These are phyloP conservation scores for Leptocoma aspasia DNA, from an alignment of 2,113 vertebrate species.

Conservation along the genomic window DNA sequence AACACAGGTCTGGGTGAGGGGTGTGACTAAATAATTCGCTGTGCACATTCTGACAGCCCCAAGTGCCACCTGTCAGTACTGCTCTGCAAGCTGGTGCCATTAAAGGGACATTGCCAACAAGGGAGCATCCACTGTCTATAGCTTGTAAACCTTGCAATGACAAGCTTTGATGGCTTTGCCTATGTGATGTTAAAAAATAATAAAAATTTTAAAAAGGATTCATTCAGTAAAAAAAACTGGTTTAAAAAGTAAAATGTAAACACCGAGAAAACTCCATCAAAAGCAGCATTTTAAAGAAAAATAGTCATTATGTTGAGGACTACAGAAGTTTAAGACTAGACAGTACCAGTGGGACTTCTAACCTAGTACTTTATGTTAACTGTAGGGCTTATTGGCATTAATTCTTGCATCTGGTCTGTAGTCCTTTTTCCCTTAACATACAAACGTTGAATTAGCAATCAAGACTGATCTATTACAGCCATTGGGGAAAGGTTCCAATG, in stretches of 20 bases:
- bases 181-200: neutral
- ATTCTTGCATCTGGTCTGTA: neutral
- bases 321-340: neutral
- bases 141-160: neutral
- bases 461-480: neutral
- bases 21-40: neutral
- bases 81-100: neutral
- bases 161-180: neutral
- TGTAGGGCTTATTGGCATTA: neutral
- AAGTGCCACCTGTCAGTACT: rapidly evolving
- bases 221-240: neutral
- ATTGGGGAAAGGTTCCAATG: neutral
- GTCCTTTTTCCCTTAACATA: neutral
- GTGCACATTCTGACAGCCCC: neutral
- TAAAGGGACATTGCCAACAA: neutral
- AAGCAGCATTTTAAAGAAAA: neutral
- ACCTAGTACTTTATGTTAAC: neutral
- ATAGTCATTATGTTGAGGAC: neutral
- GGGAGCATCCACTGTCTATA: neutral
- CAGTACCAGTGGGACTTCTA: neutral
- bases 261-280: neutral
- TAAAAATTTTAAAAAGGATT: rapidly evolving
- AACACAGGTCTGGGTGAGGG: neutral
- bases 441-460: neutral
- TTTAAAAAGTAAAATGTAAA: neutral